A percentile compares a stretch with the other conserved stretches of the same genome.
Conservation (phyloP, 2,797 vertebrate species). For the Gastrophryne carolinensis region DNA sequence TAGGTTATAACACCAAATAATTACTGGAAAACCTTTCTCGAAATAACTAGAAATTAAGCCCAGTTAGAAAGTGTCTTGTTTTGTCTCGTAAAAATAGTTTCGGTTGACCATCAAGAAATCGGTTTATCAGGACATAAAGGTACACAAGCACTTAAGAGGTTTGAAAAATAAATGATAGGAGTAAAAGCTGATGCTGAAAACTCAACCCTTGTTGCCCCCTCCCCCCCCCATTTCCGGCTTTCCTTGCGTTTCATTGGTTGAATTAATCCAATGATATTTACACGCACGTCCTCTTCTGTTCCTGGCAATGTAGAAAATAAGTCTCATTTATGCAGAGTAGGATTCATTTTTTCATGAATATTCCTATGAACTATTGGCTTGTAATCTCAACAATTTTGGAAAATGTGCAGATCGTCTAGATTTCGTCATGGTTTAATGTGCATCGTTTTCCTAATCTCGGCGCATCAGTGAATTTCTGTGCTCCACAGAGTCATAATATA, state of each 20-base stretch:
- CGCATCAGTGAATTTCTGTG: background rate
- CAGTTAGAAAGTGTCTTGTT: slow-evolving; percentile 1
- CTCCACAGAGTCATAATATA: background rate
- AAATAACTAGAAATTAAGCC: slow-evolving; percentile 6
- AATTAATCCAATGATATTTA: slow-evolving; percentile 22
- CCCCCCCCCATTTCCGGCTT: background rate
- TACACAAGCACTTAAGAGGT: slow-evolving; percentile 31
- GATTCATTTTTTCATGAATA: slow-evolving; percentile 8
- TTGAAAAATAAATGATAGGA: background rate
- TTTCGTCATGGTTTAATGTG: background rate
- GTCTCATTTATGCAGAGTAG: slow-evolving; percentile 12
- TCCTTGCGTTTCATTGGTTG: background rate
- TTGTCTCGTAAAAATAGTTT: slow-evolving; percentile 32
- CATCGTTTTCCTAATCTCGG: background rate
- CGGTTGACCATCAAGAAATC: slow-evolving; percentile 1
- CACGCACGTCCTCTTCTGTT: background rate
- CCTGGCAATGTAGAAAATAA: slow-evolving; percentile 34
- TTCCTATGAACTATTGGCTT: slow-evolving; percentile 25
- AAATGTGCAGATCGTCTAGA: background rate
- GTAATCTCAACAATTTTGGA: slow-evolving; percentile 12
- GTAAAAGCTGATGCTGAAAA: background rate
- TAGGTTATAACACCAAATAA: background rate
- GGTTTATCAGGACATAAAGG: background rate
- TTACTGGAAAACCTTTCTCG: background rate
- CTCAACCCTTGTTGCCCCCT: background rate